A percentile compares a stretch with the other conserved stretches of the same genome.
phyloP scores from a whole-genome alignment of 2,797 vertebrate genomes.

The Sphenodon punctatus region DNA sequence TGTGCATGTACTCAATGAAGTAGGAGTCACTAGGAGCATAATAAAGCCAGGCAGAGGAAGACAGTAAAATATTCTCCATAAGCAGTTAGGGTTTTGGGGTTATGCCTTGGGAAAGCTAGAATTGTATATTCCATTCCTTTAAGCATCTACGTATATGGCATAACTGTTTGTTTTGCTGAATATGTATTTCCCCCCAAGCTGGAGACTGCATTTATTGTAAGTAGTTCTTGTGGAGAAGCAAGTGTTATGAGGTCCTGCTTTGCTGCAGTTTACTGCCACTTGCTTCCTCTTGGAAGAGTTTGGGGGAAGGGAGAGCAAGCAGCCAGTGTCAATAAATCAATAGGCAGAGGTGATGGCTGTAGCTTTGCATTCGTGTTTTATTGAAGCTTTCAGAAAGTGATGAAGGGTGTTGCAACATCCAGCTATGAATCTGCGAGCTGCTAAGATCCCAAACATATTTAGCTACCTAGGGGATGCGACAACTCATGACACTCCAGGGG shows the following conservation, averaged over 20 bases:
- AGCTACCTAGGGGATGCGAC: slow-evolving; percentile 38
- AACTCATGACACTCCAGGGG: slow-evolving; percentile 51
- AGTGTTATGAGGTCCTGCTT: not conserved
- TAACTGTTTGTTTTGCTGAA: slow-evolving; percentile 3
- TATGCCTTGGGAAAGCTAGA: not conserved
- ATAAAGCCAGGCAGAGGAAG: slow-evolving; percentile 18
- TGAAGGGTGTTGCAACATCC: slow-evolving; percentile 24
- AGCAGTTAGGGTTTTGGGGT: not conserved
- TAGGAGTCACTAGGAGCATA: not conserved
- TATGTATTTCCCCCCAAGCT: not conserved
- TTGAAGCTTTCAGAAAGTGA: slow-evolving; percentile 61
- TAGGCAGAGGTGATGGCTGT: slow-evolving; percentile 15
- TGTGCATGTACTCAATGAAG: not conserved
- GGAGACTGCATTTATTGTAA: not conserved
- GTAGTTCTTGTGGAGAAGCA: not conserved
- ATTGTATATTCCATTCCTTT: slow-evolving; percentile 11
- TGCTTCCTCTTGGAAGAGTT: slow-evolving; percentile 15
- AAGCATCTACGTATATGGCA: not conserved
- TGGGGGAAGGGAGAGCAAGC: slow-evolving; percentile 25
- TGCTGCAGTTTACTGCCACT: not conserved
- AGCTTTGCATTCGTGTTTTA: slow-evolving; percentile 59
- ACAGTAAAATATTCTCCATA: not conserved
- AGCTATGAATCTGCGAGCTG: slow-evolving; percentile 16
- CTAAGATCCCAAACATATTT: slow-evolving; percentile 32
- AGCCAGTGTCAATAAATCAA: slow-evolving; percentile 45